Percentiles rank a stretch among this genome's conserved stretches.
These are phyloP conservation scores for Dendropsophus ebraccatus DNA, from an alignment of 2,113 vertebrate species.

Conservation along the genomic window DNA sequence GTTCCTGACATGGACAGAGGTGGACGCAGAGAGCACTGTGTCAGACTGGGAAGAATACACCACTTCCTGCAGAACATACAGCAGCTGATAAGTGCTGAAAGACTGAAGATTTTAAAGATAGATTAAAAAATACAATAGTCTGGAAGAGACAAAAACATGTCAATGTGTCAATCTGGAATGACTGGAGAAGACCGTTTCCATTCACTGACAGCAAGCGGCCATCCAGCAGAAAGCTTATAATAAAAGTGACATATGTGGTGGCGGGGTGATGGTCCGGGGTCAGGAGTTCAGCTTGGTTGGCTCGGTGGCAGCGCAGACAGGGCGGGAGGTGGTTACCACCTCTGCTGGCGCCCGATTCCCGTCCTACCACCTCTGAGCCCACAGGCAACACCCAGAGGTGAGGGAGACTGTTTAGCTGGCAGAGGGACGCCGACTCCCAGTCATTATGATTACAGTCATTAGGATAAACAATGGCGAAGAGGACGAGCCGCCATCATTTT, in stretches of 20 bases:
- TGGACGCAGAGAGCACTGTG: too few relatives aligned
- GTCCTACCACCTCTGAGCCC: background rate
- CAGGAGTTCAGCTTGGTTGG: constrained; percentile 19
- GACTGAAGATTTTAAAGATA: too few relatives aligned
- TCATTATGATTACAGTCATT: constrained; percentile 37
- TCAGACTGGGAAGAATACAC: too few relatives aligned
- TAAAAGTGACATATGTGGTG: too few relatives aligned
- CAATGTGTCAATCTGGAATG: too few relatives aligned
- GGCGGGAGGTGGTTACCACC: constrained; percentile 9
- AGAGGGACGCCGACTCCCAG: background rate
- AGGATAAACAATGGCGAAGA: background rate
- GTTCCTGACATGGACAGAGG: too few relatives aligned
- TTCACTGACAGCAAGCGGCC: too few relatives aligned
- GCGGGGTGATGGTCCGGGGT: background rate
- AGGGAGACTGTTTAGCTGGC: background rate
- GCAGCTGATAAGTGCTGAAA: too few relatives aligned
- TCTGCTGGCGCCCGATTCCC: background rate
- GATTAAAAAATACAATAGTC: too few relatives aligned
- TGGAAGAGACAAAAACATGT: too few relatives aligned
- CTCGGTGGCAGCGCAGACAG: background rate
- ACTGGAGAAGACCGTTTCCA: too few relatives aligned
- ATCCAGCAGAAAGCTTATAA: background rate
- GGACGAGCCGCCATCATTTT: background rate
- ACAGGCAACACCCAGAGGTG: background rate
- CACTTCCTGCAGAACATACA: too few relatives aligned